Evolutionary conservation across 1,140 invertebrate genomes (phyloP).

Genomic region (Hirudo medicinalis): DNA sequence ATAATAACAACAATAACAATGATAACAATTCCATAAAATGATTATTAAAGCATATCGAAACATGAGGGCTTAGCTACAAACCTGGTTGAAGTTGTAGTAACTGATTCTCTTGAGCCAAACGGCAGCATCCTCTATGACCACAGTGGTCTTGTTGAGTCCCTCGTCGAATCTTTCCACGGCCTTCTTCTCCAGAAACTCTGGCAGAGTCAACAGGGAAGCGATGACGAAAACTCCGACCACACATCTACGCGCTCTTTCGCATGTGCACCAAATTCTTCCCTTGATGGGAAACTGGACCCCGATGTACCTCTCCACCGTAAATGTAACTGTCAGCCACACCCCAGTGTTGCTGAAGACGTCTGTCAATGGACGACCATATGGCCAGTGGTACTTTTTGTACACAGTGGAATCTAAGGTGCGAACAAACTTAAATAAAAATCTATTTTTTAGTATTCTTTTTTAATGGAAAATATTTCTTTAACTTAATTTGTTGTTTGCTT

Average conservation of each 20-base stretch:
- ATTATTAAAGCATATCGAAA: too few species aligned
- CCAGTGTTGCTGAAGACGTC: conserved; percentile 54
- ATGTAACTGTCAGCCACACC: conserved; percentile 62
- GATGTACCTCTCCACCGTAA: conserved; percentile 63
- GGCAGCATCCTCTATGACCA: not conserved
- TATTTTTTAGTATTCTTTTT: too few species aligned
- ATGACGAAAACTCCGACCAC: conserved; percentile 49
- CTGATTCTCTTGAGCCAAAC: not conserved
- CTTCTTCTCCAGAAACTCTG: conserved; percentile 51
- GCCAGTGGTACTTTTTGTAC: conserved; percentile 22
- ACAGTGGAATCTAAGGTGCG: not conserved
- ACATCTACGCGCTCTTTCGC: conserved; percentile 43
- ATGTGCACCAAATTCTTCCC: conserved; percentile 56
- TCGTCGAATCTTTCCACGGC: not conserved
- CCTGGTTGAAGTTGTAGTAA: conserved; percentile 2
- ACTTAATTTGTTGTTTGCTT: too few species aligned
- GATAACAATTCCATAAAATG: not conserved
- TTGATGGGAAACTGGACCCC: conserved; percentile 62
- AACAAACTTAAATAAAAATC: too few species aligned
- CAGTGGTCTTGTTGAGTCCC: not conserved
- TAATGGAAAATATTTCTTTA: too few species aligned
- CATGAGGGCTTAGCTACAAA: not conserved
- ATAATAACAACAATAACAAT: not conserved
- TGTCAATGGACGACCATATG: conserved; percentile 49
- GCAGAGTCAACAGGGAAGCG: conserved; percentile 49